Evolutionary conservation across 2,113 vertebrate genomes (phyloP), one percentile per base, ranked within the genome.

Genomic region (Todiramphus chloris): DNA sequence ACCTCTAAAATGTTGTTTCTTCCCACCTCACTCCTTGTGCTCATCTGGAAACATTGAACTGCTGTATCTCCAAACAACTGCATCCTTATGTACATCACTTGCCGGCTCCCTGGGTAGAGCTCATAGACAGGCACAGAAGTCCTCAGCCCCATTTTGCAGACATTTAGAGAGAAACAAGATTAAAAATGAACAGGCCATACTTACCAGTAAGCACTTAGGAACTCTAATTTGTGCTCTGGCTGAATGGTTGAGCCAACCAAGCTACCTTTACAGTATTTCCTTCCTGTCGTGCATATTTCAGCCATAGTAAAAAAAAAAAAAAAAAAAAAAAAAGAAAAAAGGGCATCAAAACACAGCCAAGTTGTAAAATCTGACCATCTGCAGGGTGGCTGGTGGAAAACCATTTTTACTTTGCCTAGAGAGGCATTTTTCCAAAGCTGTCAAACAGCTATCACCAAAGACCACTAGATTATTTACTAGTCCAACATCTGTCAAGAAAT

Each of bases 401-500:
- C 60, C 85, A 56, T 46, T 93, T 96, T 80, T 90, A n/a, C 64
- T 83, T 87, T 92, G 83, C 88, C 88, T 90, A 86, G 43, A 90
- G 60, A 92, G 76, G 72, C 79, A 68, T 89, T 96, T 96, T 96
- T 94, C 93, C 92, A 94, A 81, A 81, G 76, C 93, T 94, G 90
- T 86, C 88, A 78, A 93, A 88, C 68, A 92, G 63, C 88, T 86
- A 92, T 82, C 90, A 93, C 92, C 75, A 74, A 96, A 95, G 92
- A 89, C 92, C 88, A 83, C 83, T 93, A 60, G 94, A 92, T 96
- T 97, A 96, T 96, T 96, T 97, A 96, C 90, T 89, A 87, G 96
- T 78, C 92, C 92, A 97, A 97, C 96, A 96, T 96, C 96, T 95
- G 96, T 94, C 90, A 96, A 96, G 92, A 94, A 96, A 97, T 96